A percentile compares a stretch with the other conserved stretches of the same genome.
Evolutionary conservation across 1,140 invertebrate species (phyloP).

Genomic region (Drosophila aff.): DNA sequence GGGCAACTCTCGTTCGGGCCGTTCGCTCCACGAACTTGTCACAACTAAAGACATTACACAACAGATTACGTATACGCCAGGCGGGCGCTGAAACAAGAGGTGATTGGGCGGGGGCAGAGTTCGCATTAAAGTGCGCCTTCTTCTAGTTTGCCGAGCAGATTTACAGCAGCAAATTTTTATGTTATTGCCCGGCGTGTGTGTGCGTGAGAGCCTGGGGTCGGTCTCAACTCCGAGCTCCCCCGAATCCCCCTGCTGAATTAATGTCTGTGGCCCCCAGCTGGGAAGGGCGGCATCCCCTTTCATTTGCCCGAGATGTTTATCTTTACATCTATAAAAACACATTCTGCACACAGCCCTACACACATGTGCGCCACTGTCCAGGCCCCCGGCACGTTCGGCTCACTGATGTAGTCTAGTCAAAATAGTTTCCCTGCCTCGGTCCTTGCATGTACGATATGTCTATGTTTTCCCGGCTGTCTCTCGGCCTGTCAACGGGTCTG

Average conservation of each 20-base stretch:
- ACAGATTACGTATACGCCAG: conserved; percentile 75
- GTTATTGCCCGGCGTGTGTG: conserved; percentile 55
- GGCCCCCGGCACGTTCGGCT: conserved; percentile 52
- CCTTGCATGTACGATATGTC: conserved; percentile 14
- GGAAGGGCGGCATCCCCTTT: conserved; percentile 24
- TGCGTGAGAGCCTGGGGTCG: conserved; percentile 6
- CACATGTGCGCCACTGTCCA: conserved; percentile 38
- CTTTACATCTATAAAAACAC: conserved; percentile 66
- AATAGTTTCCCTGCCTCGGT: conserved; percentile 49
- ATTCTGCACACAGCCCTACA: conserved; percentile 21
- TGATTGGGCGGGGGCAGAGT: conserved; percentile 26
- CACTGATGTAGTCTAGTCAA: conserved; percentile 53
- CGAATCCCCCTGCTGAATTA: conserved; percentile 32
- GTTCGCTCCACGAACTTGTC: conserved; percentile 70
- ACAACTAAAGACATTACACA: conserved; percentile 84
- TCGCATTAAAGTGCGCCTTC: conserved; percentile 69
- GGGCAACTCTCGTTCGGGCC: conserved; percentile 38
- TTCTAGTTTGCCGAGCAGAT: conserved; percentile 60
- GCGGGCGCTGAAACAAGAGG: conserved; percentile 45
- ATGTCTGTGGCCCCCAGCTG: conserved; percentile 45
- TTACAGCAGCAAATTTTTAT: conserved; percentile 83
- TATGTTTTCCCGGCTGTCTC: conserved; percentile 30
- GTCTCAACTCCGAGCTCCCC: not conserved
- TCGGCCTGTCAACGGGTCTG: conserved; percentile 58
- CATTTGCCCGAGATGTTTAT: conserved; percentile 61